Evolutionary conservation across 2,888 invertebrate species (phyloP).

Genomic region (Idaea aversata): DNA sequence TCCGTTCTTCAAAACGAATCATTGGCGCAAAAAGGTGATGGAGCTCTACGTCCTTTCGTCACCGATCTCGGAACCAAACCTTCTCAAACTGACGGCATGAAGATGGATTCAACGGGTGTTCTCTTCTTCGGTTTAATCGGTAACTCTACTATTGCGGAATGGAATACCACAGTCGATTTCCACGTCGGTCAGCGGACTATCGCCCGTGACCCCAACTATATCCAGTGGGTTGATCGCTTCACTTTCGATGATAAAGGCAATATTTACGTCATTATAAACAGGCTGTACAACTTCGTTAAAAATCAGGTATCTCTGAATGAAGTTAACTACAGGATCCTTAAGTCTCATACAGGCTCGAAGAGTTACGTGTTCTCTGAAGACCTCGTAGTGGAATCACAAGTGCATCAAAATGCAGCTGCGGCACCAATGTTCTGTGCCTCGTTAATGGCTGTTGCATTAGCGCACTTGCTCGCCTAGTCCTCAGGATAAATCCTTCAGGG

Average conservation of each 20-base stretch:
- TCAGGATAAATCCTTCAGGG: slow-evolving; percentile 7
- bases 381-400: slow-evolving; percentile 29
- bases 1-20: slow-evolving; percentile 80
- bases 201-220: slow-evolving; percentile 82
- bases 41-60: slow-evolving; percentile 70
- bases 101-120: slow-evolving; percentile 85
- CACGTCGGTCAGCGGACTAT: slow-evolving; percentile 82
- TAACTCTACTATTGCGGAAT: slow-evolving; percentile 84
- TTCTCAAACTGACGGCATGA: slow-evolving; percentile 87
- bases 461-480: slow-evolving; percentile 66
- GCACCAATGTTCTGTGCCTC: slow-evolving; percentile 52
- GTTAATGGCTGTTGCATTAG: slow-evolving; percentile 53
- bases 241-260: slow-evolving; percentile 84
- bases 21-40: slow-evolving; percentile 51
- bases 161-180: slow-evolving; percentile 83
- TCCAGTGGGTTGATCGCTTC: slow-evolving; percentile 88
- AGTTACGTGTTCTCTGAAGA: slow-evolving; percentile 82
- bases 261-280: slow-evolving; percentile 84
- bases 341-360: slow-evolving; percentile 80
- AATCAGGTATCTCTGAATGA: slow-evolving; percentile 79
- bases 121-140: slow-evolving; percentile 86
- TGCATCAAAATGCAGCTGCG: slow-evolving; percentile 47
- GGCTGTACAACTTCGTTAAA: slow-evolving; percentile 83
- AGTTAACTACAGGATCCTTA: slow-evolving; percentile 84
- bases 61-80: slow-evolving; percentile 82